phyloP scores from a whole-genome alignment of 2,797 vertebrate species.

The Phrynocephalus guinanensis region DNA sequence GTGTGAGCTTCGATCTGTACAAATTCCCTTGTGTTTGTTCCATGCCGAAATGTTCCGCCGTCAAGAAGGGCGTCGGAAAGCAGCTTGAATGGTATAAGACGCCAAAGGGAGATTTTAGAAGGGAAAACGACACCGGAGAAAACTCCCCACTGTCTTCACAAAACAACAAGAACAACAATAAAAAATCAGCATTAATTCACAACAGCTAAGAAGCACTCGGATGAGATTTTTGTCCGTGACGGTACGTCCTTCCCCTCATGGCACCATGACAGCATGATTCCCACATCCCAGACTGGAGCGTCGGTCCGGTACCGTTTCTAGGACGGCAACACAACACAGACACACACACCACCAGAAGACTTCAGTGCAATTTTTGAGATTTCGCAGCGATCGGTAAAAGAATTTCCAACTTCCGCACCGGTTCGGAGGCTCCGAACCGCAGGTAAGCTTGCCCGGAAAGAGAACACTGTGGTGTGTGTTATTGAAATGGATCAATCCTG shows the following conservation, averaged over 20 bases:
- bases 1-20: neutral
- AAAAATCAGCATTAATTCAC: neutral
- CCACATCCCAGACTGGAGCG: too few relatives aligned
- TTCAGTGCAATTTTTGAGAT: neutral
- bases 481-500: neutral
- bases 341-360: too few relatives aligned
- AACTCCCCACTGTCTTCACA: neutral
- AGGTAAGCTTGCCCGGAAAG: neutral
- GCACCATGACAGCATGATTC: too few relatives aligned
- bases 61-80: neutral
- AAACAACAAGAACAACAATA: too few relatives aligned
- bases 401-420: neutral
- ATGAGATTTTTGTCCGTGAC: too few relatives aligned
- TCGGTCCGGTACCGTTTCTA: too few relatives aligned
- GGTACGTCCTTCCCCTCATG: too few relatives aligned
- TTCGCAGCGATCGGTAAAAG: too few relatives aligned
- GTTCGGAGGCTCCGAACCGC: neutral
- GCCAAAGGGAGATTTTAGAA: conserved; percentile 57
- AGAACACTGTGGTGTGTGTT: neutral
- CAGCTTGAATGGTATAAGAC: conserved; percentile 47
- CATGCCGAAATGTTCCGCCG: conserved; percentile 24
- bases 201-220: too few relatives aligned
- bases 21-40: conserved; percentile 39
- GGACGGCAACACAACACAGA: neutral
- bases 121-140: neutral